These are phyloP conservation scores for Rhingia rostrata DNA, from an alignment of 2,888 invertebrate species.

Conservation along the genomic window DNA sequence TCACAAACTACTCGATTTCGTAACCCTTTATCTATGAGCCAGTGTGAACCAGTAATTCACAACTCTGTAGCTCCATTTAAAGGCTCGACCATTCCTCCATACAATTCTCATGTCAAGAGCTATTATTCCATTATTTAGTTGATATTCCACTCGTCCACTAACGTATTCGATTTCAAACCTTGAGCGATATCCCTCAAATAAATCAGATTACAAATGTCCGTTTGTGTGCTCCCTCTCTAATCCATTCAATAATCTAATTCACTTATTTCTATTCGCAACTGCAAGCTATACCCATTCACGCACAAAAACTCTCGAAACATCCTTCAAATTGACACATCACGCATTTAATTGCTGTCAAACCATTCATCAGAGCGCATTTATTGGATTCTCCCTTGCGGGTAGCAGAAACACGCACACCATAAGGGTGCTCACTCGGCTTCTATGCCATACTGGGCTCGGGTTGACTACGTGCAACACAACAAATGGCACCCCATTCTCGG, in stretches of 20 bases:
- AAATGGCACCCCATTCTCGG: not conserved
- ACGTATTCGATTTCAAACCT: constrained; percentile 5
- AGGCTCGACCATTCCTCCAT: too few relatives aligned
- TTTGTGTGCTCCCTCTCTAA: not conserved
- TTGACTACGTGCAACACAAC: constrained; percentile 1
- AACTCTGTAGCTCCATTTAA: too few relatives aligned
- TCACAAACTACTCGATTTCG: too few relatives aligned
- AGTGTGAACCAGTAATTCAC: too few relatives aligned
- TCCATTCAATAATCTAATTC: constrained; percentile 58
- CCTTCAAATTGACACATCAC: constrained; percentile 67
- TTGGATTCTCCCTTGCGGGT: constrained; percentile 51
- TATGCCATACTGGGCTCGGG: too few relatives aligned
- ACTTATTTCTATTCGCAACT: constrained; percentile 46
- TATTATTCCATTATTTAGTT: too few relatives aligned
- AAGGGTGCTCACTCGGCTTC: not conserved
- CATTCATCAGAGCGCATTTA: constrained; percentile 47
- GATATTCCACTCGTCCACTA: not conserved
- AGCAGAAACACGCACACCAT: constrained; percentile 7
- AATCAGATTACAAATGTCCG: constrained; percentile 31
- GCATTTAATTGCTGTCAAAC: constrained; percentile 72
- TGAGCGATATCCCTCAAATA: constrained; percentile 13
- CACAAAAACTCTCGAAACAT: constrained; percentile 15
- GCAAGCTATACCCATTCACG: constrained; percentile 39
- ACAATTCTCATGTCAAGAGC: too few relatives aligned
- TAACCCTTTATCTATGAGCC: too few relatives aligned